Percentiles rank a stretch among this genome's conserved stretches.
Evolutionary conservation across 1,140 invertebrate genomes (phyloP).

Genomic region (Zaprionus ghesquierei): DNA sequence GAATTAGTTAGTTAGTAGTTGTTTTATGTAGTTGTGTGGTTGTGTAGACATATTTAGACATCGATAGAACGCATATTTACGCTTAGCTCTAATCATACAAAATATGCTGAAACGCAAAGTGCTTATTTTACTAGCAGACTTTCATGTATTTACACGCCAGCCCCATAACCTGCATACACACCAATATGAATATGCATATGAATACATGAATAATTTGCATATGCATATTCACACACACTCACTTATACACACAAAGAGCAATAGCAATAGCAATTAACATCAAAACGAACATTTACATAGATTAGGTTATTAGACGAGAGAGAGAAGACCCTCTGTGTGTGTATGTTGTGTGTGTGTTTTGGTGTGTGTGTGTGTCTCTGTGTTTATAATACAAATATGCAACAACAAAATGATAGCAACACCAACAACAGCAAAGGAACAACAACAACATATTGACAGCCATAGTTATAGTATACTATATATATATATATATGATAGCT

Average conservation of each 20-base stretch:
- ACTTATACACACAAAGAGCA: background rate
- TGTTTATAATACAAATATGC: slow-evolving; percentile 34
- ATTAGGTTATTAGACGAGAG: slow-evolving; percentile 32
- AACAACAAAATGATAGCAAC: slow-evolving; percentile 42
- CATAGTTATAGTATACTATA: background rate
- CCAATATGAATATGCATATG: background rate
- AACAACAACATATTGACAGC: slow-evolving; percentile 32
- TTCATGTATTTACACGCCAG: background rate
- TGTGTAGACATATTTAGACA: slow-evolving; percentile 46
- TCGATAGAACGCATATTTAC: slow-evolving; percentile 66
- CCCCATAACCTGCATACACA: background rate
- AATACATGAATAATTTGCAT: slow-evolving; percentile 13
- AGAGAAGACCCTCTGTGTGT: background rate
- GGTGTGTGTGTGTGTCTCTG: background rate
- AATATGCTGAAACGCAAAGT: background rate
- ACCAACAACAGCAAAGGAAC: slow-evolving; percentile 46
- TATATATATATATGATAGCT: slow-evolving; percentile 19
- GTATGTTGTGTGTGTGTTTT: background rate
- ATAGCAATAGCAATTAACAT: slow-evolving; percentile 44
- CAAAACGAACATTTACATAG: slow-evolving; percentile 66
- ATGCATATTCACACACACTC: slow-evolving; percentile 11
- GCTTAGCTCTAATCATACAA: slow-evolving; percentile 37
- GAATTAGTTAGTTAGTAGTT: slow-evolving; percentile 3
- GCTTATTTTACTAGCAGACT: background rate
- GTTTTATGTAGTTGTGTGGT: slow-evolving; percentile 28